Percentiles rank a stretch among this genome's conserved stretches.
Conservation (phyloP, 2,113 vertebrate genomes). For the Dinomys branickii region DNA sequence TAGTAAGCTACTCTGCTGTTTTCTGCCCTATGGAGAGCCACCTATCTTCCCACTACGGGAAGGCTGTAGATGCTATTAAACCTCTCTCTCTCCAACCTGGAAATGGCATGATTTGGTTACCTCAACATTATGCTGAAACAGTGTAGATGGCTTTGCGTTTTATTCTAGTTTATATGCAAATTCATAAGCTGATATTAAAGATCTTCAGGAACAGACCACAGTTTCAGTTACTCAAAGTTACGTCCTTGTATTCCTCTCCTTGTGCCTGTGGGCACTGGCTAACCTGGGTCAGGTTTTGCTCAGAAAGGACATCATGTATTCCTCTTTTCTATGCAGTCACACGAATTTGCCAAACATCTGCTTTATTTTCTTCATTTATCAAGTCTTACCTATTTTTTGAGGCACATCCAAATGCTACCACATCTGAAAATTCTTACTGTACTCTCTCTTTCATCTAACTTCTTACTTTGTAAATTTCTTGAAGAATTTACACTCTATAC, state of each 20-base stretch:
- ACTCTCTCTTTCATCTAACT: background rate
- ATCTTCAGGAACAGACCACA: background rate
- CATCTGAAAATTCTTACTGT: background rate
- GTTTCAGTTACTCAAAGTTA: background rate
- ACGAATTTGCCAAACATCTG: background rate
- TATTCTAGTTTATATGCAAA: background rate
- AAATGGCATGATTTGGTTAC: background rate
- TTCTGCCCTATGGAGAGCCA: background rate
- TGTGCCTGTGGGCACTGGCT: background rate
- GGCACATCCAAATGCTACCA: fast-evolving
- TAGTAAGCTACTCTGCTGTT: background rate
- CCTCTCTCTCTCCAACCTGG: background rate
- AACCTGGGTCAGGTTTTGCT: background rate
- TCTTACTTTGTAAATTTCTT: background rate
- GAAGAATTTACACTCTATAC: background rate
- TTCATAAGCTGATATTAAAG: background rate
- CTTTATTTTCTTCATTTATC: background rate
- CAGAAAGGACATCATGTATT: background rate
- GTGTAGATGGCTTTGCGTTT: background rate
- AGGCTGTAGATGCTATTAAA: background rate
- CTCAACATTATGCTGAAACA: background rate
- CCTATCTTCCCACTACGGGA: background rate
- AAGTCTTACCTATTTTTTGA: background rate
- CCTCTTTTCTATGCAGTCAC: background rate
- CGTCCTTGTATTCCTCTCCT: background rate